A percentile compares a stretch with the other conserved stretches of the same genome.
phyloP scores from a whole-genome alignment of 2,888 invertebrate genomes.

The Kryphioiulus occultus region DNA sequence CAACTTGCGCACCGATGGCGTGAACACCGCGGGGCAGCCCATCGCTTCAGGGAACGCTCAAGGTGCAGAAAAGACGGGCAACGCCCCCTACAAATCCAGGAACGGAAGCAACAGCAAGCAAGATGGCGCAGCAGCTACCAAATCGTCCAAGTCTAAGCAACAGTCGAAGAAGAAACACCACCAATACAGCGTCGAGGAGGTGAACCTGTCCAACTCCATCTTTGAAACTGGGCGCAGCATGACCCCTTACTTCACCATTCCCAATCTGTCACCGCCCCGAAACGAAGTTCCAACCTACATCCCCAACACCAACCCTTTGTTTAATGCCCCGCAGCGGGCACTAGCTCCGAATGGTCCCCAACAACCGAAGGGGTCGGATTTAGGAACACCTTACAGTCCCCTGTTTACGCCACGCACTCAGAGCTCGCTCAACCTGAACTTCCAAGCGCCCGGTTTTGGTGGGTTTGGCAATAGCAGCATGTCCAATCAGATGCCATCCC shows the following conservation, averaged over 20 bases:
- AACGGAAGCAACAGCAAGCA: constrained; percentile 28
- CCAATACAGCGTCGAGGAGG: constrained; percentile 58
- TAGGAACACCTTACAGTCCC: constrained; percentile 57
- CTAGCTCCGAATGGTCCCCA: constrained; percentile 54
- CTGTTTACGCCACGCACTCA: constrained; percentile 59
- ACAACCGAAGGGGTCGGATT: constrained; percentile 56
- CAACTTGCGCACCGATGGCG: background rate
- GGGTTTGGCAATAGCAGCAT: constrained; percentile 20
- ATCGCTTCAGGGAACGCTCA: background rate
- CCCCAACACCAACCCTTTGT: constrained; percentile 58
- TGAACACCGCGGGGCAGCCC: background rate
- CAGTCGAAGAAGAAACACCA: constrained; percentile 53
- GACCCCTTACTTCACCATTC: constrained; percentile 60
- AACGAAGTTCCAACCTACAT: constrained; percentile 60
- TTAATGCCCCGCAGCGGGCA: constrained; percentile 58
- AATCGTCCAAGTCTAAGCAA: constrained; percentile 53
- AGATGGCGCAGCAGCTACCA: constrained; percentile 1
- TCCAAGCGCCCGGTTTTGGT: constrained; percentile 45
- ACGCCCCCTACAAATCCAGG: constrained; percentile 36
- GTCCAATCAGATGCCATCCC: constrained; percentile 41
- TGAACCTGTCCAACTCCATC: constrained; percentile 57
- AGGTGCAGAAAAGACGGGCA: constrained; percentile 26
- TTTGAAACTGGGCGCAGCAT: constrained; percentile 59
- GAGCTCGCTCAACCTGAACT: constrained; percentile 53
- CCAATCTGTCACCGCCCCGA: constrained; percentile 59